Percentiles rank a stretch among this genome's conserved stretches.
These are phyloP conservation scores for Stictocephala bisonia DNA, from an alignment of 2,888 invertebrate species.

Conservation along the genomic window DNA sequence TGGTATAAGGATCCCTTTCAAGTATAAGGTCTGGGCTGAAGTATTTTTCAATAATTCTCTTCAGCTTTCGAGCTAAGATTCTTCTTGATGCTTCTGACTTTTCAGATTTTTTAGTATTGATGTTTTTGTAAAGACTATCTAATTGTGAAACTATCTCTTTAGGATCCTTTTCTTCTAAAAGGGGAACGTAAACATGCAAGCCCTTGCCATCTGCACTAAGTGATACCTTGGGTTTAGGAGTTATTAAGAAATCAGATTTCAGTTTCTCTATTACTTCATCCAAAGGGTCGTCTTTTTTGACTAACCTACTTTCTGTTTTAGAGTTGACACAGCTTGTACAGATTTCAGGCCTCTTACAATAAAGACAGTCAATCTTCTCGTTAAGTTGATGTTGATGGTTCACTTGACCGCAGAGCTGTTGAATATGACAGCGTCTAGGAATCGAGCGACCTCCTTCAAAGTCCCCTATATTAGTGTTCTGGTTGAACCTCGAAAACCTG, in stretches of 20 bases:
- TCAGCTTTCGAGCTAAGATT: not conserved
- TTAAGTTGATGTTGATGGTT: too few species aligned
- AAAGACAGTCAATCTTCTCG: not conserved
- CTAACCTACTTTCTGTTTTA: not conserved
- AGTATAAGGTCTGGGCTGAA: conserved; percentile 14
- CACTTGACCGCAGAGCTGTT: not conserved
- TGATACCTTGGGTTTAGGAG: conserved; percentile 9
- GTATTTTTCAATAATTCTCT: conserved; percentile 21
- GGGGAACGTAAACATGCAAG: conserved; percentile 26
- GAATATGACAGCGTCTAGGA: not conserved
- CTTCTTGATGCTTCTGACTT: conserved; percentile 2
- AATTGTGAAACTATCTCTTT: not conserved
- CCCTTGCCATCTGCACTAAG: conserved; percentile 15
- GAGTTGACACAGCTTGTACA: not conserved
- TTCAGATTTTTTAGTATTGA: not conserved
- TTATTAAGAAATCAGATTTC: conserved; percentile 25
- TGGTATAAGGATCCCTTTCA: too few species aligned
- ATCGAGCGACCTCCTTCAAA: not conserved
- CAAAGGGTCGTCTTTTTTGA: conserved; percentile 4
- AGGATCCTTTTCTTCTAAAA: conserved; percentile 21
- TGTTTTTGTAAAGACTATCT: conserved; percentile 23
- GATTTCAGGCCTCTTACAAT: conserved; percentile 9
- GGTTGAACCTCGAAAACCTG: not conserved
- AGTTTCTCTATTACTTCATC: conserved; percentile 28
- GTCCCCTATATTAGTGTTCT: not conserved